phyloP scores from a whole-genome alignment of 2,797 vertebrate species.

The Sebastes oblongus region DNA sequence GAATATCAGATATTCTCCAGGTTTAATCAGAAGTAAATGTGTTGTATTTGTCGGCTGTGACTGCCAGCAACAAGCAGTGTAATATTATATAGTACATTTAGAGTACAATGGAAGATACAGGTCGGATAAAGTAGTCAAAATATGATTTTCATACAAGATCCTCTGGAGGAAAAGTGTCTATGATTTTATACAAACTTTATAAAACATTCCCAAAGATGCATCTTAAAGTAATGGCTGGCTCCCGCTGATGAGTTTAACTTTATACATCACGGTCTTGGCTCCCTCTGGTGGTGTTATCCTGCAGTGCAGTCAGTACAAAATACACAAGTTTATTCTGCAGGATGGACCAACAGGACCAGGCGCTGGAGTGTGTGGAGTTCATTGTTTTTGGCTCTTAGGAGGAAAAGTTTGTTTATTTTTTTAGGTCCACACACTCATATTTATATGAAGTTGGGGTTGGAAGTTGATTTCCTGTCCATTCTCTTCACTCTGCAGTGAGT shows the following conservation, averaged over 20 bases:
- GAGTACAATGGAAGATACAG: background rate
- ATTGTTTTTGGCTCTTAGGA: background rate
- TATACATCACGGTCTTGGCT: background rate
- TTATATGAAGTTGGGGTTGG: background rate
- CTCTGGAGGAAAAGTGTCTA: background rate
- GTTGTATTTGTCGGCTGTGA: background rate
- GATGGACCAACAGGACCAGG: conserved; percentile 1
- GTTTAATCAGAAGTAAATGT: conserved; percentile 6
- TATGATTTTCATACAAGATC: background rate
- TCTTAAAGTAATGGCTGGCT: background rate
- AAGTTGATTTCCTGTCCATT: background rate
- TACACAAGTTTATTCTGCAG: background rate
- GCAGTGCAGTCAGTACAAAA: conserved; percentile 34
- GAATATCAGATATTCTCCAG: conserved; percentile 1
- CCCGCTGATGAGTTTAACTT: background rate
- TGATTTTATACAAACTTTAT: background rate
- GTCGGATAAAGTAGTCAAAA: conserved; percentile 7
- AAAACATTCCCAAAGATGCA: background rate
- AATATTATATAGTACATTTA: background rate
- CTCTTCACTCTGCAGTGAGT: background rate
- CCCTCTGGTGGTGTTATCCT: conserved; percentile 52
- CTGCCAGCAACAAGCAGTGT: background rate
- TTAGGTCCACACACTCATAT: background rate
- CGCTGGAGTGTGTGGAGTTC: conserved; percentile 2
- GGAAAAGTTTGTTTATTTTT: background rate